Evolutionary conservation across 2,888 invertebrate species (phyloP), one percentile per base, ranked within the genome.

Genomic region (Heliconius charithonia): DNA sequence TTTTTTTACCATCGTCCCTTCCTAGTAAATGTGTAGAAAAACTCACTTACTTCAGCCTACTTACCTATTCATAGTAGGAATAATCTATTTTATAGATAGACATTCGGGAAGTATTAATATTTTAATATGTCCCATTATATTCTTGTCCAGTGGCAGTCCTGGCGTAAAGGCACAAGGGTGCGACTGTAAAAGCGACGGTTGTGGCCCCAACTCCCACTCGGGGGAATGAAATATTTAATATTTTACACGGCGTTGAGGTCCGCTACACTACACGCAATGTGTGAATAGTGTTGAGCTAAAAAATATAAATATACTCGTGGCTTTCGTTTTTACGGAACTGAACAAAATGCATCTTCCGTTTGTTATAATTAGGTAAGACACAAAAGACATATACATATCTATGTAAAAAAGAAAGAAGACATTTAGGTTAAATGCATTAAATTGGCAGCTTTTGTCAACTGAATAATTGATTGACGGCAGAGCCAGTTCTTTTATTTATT

Each of bases 401-500:
- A 45, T 16, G 4, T 1, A 16, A 37, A 16, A 12, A 16, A 51
- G 16, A 7, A 19, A 63, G 19, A 22, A 45, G 74, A 19, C 74
- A 63, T 25, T 67, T 19, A 76, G 72, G 51, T 27, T 66, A 56
- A 77, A n/a, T 72, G 45, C 65, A 72, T 56, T 56, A 72, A 72
- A 77, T 37, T 72, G 51, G 56, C 71, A 66, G 32, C 37, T 41
- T 71, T 71, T 73, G 37, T 73, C 66, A 56, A 66, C 73, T 73
- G 73, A 59, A 73, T 67, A 63, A 41, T 63, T 41, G 63, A 74
- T 59, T 67, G 71, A 56, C 62, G 59, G 67, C 66, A 67, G 32
- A 73, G 77, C 63, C 71, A 73, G 62, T 73, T 73, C 72, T 78
- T 74, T 78, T 78, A 78, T 78, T 78, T 78, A 78, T 78, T 78